Evolutionary conservation across 2,888 invertebrate genomes (phyloP).

Genomic region (Sympetrum striolatum): DNA sequence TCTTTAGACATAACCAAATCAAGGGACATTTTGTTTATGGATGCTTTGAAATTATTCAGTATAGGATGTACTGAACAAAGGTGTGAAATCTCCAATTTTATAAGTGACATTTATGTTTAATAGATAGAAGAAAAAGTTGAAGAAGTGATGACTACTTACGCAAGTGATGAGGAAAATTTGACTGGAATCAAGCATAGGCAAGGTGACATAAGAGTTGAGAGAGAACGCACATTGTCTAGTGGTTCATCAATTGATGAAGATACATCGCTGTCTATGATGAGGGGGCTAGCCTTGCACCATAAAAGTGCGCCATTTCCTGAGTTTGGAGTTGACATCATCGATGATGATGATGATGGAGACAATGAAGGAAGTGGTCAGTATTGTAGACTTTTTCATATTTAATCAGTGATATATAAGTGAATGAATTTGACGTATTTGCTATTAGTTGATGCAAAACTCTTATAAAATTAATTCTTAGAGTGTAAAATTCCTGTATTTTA

Average conservation of each 20-base stretch:
- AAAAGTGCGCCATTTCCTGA: constrained; percentile 72
- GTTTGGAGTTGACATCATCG: constrained; percentile 71
- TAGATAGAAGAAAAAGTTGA: constrained; percentile 62
- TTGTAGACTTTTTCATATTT: neutral
- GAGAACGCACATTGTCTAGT: constrained; percentile 46
- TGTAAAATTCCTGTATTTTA: neutral
- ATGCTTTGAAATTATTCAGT: too few relatives aligned
- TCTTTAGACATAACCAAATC: too few relatives aligned
- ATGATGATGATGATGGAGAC: constrained; percentile 53
- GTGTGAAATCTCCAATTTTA: too few relatives aligned
- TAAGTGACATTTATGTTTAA: neutral
- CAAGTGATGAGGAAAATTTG: constrained; percentile 55
- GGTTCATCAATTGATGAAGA: constrained; percentile 29
- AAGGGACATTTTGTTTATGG: too few relatives aligned
- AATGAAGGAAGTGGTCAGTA: constrained; percentile 25
- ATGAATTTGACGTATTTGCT: neutral
- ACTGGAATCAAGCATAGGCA: constrained; percentile 53
- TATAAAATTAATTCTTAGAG: too few relatives aligned
- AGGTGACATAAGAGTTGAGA: constrained; percentile 53
- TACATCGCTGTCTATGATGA: constrained; percentile 10
- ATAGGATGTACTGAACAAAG: too few relatives aligned
- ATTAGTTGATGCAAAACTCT: neutral
- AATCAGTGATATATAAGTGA: neutral
- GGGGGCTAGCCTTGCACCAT: constrained; percentile 48
- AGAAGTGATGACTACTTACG: constrained; percentile 58